A percentile compares a stretch with the other conserved stretches of the same genome.
Conservation (phyloP, 1,140 invertebrate species). For the Vanessa tameamea region DNA sequence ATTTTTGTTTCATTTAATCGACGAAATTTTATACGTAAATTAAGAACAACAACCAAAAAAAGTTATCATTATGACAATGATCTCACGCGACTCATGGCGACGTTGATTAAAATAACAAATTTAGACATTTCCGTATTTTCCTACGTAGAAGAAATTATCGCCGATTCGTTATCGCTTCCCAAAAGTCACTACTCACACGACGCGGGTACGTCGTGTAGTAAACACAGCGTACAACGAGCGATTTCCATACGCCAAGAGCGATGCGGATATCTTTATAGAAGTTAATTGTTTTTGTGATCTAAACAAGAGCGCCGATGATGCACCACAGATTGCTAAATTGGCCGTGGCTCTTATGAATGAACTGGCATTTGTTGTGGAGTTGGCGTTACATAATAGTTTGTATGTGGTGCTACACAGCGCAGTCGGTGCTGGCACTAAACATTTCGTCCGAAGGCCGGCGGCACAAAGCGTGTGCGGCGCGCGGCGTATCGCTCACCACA, state of each 20-base stretch:
- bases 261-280: slow-evolving; percentile 36
- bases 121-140: slow-evolving; percentile 66
- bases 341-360: slow-evolving; percentile 70
- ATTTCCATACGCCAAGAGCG: slow-evolving; percentile 16
- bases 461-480: slow-evolving; percentile 70
- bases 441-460: slow-evolving; percentile 74
- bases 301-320: slow-evolving; percentile 44
- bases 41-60: slow-evolving; percentile 30
- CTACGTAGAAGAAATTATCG: slow-evolving; percentile 71
- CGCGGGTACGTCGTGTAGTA: slow-evolving; percentile 31
- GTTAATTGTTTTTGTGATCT: slow-evolving; percentile 43
- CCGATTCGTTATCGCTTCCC: slow-evolving; percentile 58
- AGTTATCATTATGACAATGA: slow-evolving; percentile 67
- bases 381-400: slow-evolving; percentile 68
- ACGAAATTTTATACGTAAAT: slow-evolving; percentile 23
- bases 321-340: slow-evolving; percentile 55
- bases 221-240: slow-evolving; percentile 33
- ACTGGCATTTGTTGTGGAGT: slow-evolving; percentile 67
- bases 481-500: slow-evolving; percentile 70
- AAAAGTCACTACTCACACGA: slow-evolving; percentile 41
- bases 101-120: slow-evolving; percentile 58
- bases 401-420: slow-evolving; percentile 58
- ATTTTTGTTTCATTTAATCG: neutral
- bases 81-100: slow-evolving; percentile 57
- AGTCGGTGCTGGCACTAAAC: slow-evolving; percentile 59